phyloP scores from a whole-genome alignment of 2,797 vertebrate species.

The Cyprinodon diabolis region DNA sequence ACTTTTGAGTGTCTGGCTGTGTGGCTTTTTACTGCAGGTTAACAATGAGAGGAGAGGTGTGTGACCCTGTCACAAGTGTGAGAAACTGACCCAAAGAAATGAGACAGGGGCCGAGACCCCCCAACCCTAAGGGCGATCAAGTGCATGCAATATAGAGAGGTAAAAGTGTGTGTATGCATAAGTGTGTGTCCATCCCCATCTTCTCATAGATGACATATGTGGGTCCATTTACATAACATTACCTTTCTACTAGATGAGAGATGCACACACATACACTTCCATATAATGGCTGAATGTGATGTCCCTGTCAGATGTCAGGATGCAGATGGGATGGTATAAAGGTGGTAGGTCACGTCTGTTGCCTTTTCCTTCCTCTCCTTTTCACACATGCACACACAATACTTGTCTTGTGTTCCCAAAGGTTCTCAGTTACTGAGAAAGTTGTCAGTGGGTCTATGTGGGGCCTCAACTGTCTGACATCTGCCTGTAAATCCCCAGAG shows the following conservation, averaged over 20 bases:
- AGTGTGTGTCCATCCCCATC: constrained; percentile 60
- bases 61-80: constrained; percentile 78
- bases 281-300: constrained; percentile 61
- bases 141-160: constrained; percentile 36
- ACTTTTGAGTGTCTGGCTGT: constrained; percentile 50
- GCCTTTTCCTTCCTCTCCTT: constrained; percentile 23
- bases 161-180: constrained; percentile 31
- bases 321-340: constrained; percentile 71
- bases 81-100: constrained; percentile 78
- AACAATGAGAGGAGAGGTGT: constrained; percentile 76
- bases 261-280: constrained; percentile 42
- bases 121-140: constrained; percentile 64
- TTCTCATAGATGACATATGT: constrained; percentile 68
- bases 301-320: constrained; percentile 80
- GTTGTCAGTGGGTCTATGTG: constrained; percentile 75
- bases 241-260: constrained; percentile 60
- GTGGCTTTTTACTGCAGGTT: constrained; percentile 69
- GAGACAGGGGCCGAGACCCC: constrained; percentile 71
- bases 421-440: constrained; percentile 77
- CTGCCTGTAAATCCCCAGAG: constrained; percentile 64
- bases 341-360: constrained; percentile 71
- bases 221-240: constrained; percentile 77
- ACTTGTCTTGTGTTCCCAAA: constrained; percentile 62
- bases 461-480: constrained; percentile 80
- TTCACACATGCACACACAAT: constrained; percentile 36